phyloP scores from a whole-genome alignment of 2,113 vertebrate genomes.

The Poecilia latipinna region DNA sequence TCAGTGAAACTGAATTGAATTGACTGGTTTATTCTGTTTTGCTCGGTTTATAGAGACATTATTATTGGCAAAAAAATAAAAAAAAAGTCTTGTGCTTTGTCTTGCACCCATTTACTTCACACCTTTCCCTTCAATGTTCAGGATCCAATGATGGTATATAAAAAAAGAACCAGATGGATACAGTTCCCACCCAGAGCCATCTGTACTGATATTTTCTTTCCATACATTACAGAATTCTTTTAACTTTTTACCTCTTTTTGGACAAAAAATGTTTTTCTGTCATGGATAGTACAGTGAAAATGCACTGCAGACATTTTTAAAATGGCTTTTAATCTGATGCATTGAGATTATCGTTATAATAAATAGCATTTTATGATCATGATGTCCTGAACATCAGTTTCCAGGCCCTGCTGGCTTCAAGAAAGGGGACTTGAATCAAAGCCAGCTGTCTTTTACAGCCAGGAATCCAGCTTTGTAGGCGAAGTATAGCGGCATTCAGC shows the following conservation, averaged over 20 bases:
- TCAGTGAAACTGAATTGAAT: too few relatives aligned
- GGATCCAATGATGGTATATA: background rate
- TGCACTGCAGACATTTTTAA: background rate
- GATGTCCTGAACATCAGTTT: constrained; percentile 34
- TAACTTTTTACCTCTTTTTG: background rate
- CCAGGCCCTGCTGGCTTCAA: constrained; percentile 25
- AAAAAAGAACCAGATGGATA: background rate
- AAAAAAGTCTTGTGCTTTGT: background rate
- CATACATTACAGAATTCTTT: background rate
- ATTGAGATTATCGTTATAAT: background rate
- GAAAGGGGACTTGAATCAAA: constrained; percentile 43
- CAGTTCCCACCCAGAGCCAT: constrained; percentile 21
- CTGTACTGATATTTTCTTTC: background rate
- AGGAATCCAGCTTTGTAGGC: constrained; percentile 10
- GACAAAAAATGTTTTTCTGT: background rate
- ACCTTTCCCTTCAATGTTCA: background rate
- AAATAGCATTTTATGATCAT: background rate
- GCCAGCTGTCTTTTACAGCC: constrained; percentile 34
- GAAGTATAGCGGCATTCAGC: background rate
- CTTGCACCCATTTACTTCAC: background rate
- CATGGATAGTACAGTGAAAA: background rate
- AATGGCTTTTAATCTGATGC: background rate
- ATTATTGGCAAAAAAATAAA: background rate
- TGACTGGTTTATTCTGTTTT: too few relatives aligned
- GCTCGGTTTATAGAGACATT: too few relatives aligned